Evolutionary conservation across 2,113 vertebrate genomes (phyloP).

Genomic region (Arothron firmamentum): DNA sequence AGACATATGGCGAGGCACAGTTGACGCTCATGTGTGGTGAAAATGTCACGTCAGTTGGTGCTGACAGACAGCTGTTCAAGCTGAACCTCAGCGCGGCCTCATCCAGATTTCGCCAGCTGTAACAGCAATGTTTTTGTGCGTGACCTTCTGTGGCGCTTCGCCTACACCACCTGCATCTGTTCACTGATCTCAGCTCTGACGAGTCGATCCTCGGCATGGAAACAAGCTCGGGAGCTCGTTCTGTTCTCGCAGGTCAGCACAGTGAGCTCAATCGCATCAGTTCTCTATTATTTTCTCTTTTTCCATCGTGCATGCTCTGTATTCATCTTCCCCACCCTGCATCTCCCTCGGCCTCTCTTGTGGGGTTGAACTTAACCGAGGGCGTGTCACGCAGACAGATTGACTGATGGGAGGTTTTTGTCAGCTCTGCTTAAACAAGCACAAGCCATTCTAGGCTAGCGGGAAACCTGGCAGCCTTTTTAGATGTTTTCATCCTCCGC

Average conservation of each 20-base stretch:
- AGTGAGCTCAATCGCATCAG: conserved; percentile 22
- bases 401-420: conserved; percentile 56
- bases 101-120: too few relatives aligned
- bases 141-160: conserved; percentile 38
- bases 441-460: conserved; percentile 24
- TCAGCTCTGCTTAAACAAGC: conserved; percentile 47
- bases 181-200: conserved; percentile 41
- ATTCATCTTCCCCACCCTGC: conserved; percentile 3
- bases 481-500: conserved; percentile 33
- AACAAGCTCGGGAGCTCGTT: conserved; percentile 33
- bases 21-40: conserved; percentile 1
- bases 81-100: conserved; percentile 15
- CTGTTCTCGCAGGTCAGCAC: conserved; percentile 51
- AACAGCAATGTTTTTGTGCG: not conserved
- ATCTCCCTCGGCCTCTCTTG: not conserved
- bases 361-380: conserved; percentile 44
- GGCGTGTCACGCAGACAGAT: conserved; percentile 52
- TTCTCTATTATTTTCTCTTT: conserved; percentile 8
- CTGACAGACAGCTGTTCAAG: conserved; percentile 39
- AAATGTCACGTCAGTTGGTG: conserved; percentile 16
- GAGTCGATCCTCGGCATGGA: conserved; percentile 28
- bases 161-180: conserved; percentile 36
- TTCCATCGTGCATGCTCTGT: not conserved
- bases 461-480: conserved; percentile 41
- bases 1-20: conserved; percentile 2